A percentile compares a stretch with the other conserved stretches of the same genome.
Conservation (phyloP, 92 coral and sea anemone genomes). For the Virgularia gustaviana region DNA sequence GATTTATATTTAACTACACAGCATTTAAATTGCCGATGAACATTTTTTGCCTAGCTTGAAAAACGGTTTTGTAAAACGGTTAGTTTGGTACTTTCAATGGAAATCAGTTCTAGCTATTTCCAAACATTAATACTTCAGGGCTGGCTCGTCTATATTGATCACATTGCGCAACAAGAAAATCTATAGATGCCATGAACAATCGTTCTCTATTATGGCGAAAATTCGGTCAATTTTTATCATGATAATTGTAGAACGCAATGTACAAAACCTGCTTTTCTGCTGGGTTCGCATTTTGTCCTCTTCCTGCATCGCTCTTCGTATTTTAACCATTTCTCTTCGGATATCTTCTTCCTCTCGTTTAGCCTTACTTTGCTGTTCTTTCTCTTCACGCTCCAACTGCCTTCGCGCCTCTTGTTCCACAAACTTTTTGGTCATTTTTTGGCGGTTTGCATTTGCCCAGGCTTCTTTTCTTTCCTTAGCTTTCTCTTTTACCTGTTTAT, state of each 20-base stretch:
- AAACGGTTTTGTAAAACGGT: no score
- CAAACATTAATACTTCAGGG: no score
- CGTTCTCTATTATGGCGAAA: no score
- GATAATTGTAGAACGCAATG: not conserved
- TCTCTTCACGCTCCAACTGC: constrained; percentile 80
- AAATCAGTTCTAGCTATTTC: no score
- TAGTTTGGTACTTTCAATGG: no score
- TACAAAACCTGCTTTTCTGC: constrained; percentile 58
- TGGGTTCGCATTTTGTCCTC: constrained; percentile 63
- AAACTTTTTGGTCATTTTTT: constrained; percentile 68
- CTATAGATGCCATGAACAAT: no score
- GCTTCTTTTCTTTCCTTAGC: constrained; percentile 68
- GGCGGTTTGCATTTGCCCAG: constrained; percentile 64
- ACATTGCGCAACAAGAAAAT: not conserved
- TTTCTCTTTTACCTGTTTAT: constrained; percentile 76
- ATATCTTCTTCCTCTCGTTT: constrained; percentile 77
- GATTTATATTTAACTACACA: no score
- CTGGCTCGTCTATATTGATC: no score
- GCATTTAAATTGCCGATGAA: no score
- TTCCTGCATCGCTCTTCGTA: constrained; percentile 80
- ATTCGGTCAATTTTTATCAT: no score
- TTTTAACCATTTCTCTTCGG: constrained; percentile 81
- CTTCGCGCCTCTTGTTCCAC: constrained; percentile 88
- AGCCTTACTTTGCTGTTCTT: constrained; percentile 58
- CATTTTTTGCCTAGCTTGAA: no score